Conservation (phyloP, 2,113 vertebrate genomes). For the Monarcha castaneiventris region DNA sequence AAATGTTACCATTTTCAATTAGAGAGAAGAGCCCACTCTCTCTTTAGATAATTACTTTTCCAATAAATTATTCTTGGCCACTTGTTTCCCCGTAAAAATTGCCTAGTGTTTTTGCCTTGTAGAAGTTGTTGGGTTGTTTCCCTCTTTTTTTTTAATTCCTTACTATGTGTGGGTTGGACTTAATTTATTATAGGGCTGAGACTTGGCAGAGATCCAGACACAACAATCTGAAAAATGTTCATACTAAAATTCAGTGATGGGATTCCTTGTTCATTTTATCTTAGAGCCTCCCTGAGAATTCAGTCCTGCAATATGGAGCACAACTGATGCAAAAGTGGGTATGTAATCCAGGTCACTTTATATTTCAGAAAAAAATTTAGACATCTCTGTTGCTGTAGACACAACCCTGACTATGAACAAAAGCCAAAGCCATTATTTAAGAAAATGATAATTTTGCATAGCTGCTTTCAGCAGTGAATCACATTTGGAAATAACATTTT, state of each 20-base stretch:
- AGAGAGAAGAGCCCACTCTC: background rate
- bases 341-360: background rate
- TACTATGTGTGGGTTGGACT: background rate
- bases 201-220: conserved; percentile 20
- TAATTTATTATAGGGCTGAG: conserved; percentile 23
- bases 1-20: background rate
- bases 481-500: conserved; percentile 8
- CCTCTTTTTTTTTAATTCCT: background rate
- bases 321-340: background rate
- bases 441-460: background rate
- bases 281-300: background rate
- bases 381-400: background rate
- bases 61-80: conserved; percentile 14
- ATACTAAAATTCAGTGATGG: background rate
- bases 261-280: conserved; percentile 34
- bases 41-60: conserved; percentile 22
- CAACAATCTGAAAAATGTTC: conserved; percentile 10
- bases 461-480: background rate
- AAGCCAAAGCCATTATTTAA: background rate
- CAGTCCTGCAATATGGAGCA: background rate
- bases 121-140: background rate
- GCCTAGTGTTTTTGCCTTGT: background rate
- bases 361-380: background rate
- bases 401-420: background rate
- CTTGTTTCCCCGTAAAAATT: conserved; percentile 14